Conservation (phyloP, 2,888 invertebrate species). For the Agrochola macilenta region DNA sequence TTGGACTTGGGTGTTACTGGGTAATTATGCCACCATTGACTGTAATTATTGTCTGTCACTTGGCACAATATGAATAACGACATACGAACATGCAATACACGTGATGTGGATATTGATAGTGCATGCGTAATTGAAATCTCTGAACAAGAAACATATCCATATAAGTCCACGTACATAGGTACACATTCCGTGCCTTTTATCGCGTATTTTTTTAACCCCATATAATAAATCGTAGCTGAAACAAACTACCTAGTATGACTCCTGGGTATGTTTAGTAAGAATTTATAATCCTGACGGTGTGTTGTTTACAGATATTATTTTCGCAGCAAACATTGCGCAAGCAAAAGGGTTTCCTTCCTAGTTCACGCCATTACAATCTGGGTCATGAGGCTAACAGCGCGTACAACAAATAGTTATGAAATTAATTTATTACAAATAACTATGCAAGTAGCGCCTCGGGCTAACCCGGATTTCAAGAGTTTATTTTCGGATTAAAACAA, state of each 20-base stretch:
- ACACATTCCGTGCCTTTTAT: slow-evolving; percentile 1
- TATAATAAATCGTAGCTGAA: slow-evolving; percentile 2
- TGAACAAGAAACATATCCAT: slow-evolving; percentile 53
- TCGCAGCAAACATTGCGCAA: slow-evolving; percentile 77
- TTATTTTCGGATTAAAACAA: slow-evolving; percentile 66
- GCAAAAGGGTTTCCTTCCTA: slow-evolving; percentile 76
- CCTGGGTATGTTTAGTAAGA: slow-evolving; percentile 26
- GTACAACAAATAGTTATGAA: slow-evolving; percentile 60
- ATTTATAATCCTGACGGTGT: slow-evolving; percentile 54
- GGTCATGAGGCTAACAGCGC: slow-evolving; percentile 77
- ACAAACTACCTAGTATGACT: slow-evolving; percentile 6
- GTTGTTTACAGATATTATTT: slow-evolving; percentile 71
- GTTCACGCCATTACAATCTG: slow-evolving; percentile 77
- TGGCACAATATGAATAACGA: slow-evolving; percentile 70
- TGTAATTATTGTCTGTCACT: slow-evolving; percentile 67
- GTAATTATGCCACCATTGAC: slow-evolving; percentile 68
- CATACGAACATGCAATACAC: slow-evolving; percentile 42
- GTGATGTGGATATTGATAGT: slow-evolving; percentile 58
- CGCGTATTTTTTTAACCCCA: slow-evolving; percentile 1
- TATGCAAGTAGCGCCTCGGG: slow-evolving; percentile 39
- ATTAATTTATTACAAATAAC: slow-evolving; percentile 61
- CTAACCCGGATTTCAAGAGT: slow-evolving; percentile 64
- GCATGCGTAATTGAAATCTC: slow-evolving; percentile 51
- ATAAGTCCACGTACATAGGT: slow-evolving; percentile 42
- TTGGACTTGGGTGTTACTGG: slow-evolving; percentile 72